phyloP scores from a whole-genome alignment of 2,888 invertebrate genomes.

The Pristionchus mayeri region DNA sequence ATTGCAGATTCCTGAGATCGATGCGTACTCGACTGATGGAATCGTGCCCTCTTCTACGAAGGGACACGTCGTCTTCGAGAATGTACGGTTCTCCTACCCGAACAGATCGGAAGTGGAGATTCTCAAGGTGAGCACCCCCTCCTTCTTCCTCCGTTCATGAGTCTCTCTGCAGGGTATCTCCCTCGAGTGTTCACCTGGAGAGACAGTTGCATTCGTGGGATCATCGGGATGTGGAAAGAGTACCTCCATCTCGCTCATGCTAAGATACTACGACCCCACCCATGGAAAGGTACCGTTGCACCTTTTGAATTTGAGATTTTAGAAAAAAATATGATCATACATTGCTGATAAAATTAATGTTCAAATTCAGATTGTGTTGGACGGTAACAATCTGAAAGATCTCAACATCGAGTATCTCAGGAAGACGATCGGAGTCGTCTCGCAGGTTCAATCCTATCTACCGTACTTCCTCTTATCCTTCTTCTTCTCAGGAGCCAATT shows the following conservation, averaged over 20 bases:
- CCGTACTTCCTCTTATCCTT: not conserved
- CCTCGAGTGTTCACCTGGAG: constrained; percentile 65
- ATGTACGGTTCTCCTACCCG: constrained; percentile 78
- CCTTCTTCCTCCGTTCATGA: not conserved
- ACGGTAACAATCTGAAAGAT: constrained; percentile 29
- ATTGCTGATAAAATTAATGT: not conserved
- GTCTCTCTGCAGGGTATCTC: constrained; percentile 56
- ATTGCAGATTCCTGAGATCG: constrained; percentile 67
- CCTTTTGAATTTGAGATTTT: not conserved
- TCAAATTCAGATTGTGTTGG: constrained; percentile 23
- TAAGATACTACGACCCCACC: constrained; percentile 69
- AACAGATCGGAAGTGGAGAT: constrained; percentile 76
- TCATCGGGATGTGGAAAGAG: constrained; percentile 70
- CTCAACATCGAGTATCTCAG: constrained; percentile 39
- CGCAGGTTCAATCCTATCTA: constrained; percentile 52
- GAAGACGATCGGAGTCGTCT: constrained; percentile 58
- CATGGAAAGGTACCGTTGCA: constrained; percentile 55
- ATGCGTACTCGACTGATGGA: constrained; percentile 75
- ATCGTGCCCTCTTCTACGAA: constrained; percentile 75
- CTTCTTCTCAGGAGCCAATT: constrained; percentile 36
- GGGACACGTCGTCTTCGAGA: constrained; percentile 77
- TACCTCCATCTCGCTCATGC: constrained; percentile 66
- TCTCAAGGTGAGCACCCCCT: constrained; percentile 65
- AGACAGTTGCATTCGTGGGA: constrained; percentile 72
- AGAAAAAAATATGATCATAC: not conserved